Percentiles rank a stretch among this genome's conserved stretches.
Evolutionary conservation across 2,888 invertebrate genomes (phyloP).

Genomic region (Drosophila demipolita): DNA sequence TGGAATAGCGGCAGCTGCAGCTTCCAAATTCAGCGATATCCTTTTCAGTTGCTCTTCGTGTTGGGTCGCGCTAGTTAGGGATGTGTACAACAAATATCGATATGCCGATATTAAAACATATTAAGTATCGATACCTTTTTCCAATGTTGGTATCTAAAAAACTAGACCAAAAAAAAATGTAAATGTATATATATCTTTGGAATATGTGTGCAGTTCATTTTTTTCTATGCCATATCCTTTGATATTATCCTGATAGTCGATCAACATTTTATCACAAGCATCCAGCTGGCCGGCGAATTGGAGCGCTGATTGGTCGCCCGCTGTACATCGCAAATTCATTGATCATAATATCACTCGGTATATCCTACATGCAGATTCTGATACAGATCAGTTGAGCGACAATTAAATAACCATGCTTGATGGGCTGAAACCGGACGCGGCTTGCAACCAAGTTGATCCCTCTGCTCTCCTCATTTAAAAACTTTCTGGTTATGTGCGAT

Average conservation of each 20-base stretch:
- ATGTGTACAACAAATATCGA: constrained; percentile 17
- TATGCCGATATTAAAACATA: constrained; percentile 8
- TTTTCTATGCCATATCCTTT: not conserved
- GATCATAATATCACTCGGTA: constrained; percentile 24
- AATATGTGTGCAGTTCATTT: not conserved
- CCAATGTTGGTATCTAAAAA: not conserved
- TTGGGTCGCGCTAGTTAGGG: constrained; percentile 12
- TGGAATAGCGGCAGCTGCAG: not conserved
- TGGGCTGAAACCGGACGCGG: constrained; percentile 11
- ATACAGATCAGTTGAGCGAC: constrained; percentile 8
- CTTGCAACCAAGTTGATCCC: not conserved
- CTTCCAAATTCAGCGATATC: constrained; percentile 40
- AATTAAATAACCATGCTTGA: constrained; percentile 21
- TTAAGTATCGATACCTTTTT: constrained; percentile 5
- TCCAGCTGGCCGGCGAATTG: too few species aligned
- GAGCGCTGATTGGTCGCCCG: not conserved
- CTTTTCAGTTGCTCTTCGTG: constrained; percentile 23
- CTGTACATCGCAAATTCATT: constrained; percentile 16
- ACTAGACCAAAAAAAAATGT: not conserved
- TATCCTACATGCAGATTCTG: constrained; percentile 12
- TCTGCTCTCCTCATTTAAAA: not conserved
- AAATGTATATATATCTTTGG: not conserved
- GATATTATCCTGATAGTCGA: not conserved
- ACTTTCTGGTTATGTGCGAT: not conserved
- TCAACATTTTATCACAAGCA: too few species aligned